These are phyloP conservation scores for Dryobates pubescens DNA, from an alignment of 2,797 vertebrate genomes.

Conservation along the genomic window DNA sequence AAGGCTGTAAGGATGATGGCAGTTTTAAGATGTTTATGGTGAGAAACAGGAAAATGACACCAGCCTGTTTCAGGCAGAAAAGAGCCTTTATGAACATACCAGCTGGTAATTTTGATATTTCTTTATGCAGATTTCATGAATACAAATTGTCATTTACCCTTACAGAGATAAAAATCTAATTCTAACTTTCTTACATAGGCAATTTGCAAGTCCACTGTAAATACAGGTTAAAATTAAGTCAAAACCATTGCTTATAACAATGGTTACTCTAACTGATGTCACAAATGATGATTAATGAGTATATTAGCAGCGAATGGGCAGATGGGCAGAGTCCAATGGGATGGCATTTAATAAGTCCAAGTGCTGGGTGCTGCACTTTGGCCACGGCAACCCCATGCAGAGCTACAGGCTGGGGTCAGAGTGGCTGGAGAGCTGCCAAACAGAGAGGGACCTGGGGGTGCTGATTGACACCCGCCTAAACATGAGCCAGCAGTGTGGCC, in stretches of 20 bases:
- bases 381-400: too few relatives aligned
- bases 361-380: too few relatives aligned
- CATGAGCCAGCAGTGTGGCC: too few relatives aligned
- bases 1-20: neutral
- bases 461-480: too few relatives aligned
- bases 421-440: too few relatives aligned
- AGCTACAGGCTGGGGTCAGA: too few relatives aligned
- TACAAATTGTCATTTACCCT: neutral
- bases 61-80: neutral
- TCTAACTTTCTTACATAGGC: conserved; percentile 47
- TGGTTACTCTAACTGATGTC: conserved; percentile 60
- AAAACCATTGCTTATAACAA: conserved; percentile 70
- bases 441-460: too few relatives aligned
- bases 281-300: conserved; percentile 70
- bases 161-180: conserved; percentile 63
- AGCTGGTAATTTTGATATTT: neutral
- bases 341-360: too few relatives aligned
- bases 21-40: neutral
- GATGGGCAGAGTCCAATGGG: too few relatives aligned
- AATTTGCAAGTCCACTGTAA: conserved; percentile 62
- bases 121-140: neutral
- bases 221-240: conserved; percentile 56
- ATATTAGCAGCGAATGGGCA: conserved; percentile 72
- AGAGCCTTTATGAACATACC: neutral
- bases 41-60: neutral